Conservation (phyloP, 30 jellyfish, hydroid and myxozoan species). For the Pelagia noctiluca region DNA sequence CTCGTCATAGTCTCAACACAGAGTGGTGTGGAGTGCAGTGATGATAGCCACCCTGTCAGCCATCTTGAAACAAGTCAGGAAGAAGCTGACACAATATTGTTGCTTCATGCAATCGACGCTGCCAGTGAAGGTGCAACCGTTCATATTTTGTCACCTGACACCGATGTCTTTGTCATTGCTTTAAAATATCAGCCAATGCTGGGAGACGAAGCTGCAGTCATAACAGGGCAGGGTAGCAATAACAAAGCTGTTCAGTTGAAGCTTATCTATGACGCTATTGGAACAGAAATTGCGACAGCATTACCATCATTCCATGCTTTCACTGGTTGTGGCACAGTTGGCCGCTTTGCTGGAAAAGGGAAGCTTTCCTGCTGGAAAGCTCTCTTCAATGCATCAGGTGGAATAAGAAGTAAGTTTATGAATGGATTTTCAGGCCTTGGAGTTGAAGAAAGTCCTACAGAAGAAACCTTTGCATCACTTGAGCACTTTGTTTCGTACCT, state of each 20-base stretch:
- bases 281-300: constrained; percentile 39
- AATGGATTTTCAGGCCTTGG: constrained; percentile 36
- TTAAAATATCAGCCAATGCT: constrained; percentile 47
- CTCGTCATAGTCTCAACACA: constrained; percentile 51
- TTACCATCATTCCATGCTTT: constrained; percentile 46
- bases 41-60: constrained; percentile 38
- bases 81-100: constrained; percentile 35
- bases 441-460: constrained; percentile 31
- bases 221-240: constrained; percentile 45
- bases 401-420: constrained; percentile 14
- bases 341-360: constrained; percentile 46
- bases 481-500: constrained; percentile 29
- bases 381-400: constrained; percentile 37
- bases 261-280: constrained; percentile 38
- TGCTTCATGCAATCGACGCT: constrained; percentile 43
- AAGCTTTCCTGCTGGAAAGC: constrained; percentile 23
- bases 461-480: constrained; percentile 25
- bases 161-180: constrained; percentile 34
- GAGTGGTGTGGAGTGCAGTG: constrained; percentile 45
- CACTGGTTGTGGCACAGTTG: constrained; percentile 47
- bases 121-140: constrained; percentile 34
- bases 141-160: constrained; percentile 30
- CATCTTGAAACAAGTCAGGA: constrained; percentile 44
- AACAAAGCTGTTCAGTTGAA: constrained; percentile 33
- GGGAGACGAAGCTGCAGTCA: constrained; percentile 33